A percentile compares a stretch with the other conserved stretches of the same genome.
phyloP scores from a whole-genome alignment of 2,888 invertebrate species.

The Cheiracanthium punctorium region DNA sequence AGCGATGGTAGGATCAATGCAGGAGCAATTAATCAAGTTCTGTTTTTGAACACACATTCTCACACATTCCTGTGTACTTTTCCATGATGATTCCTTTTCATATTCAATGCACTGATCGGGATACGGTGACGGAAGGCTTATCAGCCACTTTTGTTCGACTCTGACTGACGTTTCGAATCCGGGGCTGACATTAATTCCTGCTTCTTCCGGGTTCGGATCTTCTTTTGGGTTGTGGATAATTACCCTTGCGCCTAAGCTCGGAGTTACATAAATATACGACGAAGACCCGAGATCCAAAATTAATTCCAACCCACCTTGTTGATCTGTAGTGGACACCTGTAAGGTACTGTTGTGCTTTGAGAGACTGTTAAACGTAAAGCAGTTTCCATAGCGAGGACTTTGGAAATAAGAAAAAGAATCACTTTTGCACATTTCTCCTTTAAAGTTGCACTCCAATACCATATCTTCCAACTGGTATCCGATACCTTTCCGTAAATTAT shows the following conservation, averaged over 20 bases:
- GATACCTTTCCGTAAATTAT: background rate
- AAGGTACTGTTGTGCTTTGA: background rate
- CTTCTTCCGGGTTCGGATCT: constrained; percentile 18
- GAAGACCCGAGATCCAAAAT: background rate
- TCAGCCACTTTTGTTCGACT: background rate
- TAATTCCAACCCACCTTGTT: background rate
- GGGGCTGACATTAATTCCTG: constrained; percentile 9
- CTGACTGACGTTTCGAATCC: constrained; percentile 10
- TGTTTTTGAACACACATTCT: constrained; percentile 1
- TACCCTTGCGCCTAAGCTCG: background rate
- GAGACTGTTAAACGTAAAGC: constrained; percentile 34
- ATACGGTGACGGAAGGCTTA: background rate
- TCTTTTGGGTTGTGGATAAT: constrained; percentile 23
- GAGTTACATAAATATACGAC: background rate
- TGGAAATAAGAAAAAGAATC: constrained; percentile 1
- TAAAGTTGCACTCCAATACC: constrained; percentile 1
- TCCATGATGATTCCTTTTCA: background rate
- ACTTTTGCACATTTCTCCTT: background rate
- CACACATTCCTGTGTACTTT: background rate
- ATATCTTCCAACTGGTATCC: background rate
- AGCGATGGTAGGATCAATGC: background rate
- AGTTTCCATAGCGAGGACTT: constrained; percentile 31
- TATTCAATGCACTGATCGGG: constrained; percentile 3
- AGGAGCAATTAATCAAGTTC: background rate
- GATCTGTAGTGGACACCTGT: background rate